Conservation (phyloP, 1,140 invertebrate species). For the Heliconius melpomene region DNA sequence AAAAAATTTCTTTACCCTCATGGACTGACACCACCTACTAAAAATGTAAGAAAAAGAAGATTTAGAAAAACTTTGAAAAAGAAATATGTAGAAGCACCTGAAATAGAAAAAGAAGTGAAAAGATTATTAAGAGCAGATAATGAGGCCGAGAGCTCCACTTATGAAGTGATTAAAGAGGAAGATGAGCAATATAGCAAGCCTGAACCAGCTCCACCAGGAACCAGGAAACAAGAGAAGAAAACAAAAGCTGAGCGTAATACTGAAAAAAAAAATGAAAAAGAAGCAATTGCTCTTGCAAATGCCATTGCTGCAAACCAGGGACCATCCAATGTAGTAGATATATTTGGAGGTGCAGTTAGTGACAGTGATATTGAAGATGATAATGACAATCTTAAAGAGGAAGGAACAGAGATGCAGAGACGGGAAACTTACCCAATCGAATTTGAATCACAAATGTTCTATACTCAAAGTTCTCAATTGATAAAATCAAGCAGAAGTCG, state of each 20-base stretch:
- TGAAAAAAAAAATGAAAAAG: slow-evolving; percentile 75
- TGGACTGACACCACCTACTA: slow-evolving; percentile 95
- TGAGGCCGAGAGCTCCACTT: slow-evolving; percentile 94
- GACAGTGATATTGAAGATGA: slow-evolving; percentile 89
- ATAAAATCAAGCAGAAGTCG: slow-evolving; percentile 40
- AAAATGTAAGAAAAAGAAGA: slow-evolving; percentile 95
- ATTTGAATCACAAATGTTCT: slow-evolving; percentile 63
- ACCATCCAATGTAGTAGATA: slow-evolving; percentile 83
- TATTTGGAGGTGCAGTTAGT: slow-evolving; percentile 93
- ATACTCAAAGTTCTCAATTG: slow-evolving; percentile 36
- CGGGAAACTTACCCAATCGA: slow-evolving; percentile 48
- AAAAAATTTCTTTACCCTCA: slow-evolving; percentile 97
- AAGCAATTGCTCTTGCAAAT: slow-evolving; percentile 44
- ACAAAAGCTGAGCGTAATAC: slow-evolving; percentile 44
- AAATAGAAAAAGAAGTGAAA: slow-evolving; percentile 98
- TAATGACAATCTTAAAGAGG: slow-evolving; percentile 85
- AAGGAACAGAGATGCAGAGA: slow-evolving; percentile 80
- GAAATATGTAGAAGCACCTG: slow-evolving; percentile 97
- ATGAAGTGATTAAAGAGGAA: slow-evolving; percentile 96
- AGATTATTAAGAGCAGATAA: slow-evolving; percentile 94
- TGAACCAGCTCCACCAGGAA: slow-evolving; percentile 69
- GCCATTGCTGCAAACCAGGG: slow-evolving; percentile 41
- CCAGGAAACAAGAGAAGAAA: slow-evolving; percentile 78
- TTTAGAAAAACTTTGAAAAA: slow-evolving; percentile 98
- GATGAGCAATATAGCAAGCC: slow-evolving; percentile 84